Evolutionary conservation across 2,797 vertebrate genomes (phyloP).

Genomic region (Lutra lutra): DNA sequence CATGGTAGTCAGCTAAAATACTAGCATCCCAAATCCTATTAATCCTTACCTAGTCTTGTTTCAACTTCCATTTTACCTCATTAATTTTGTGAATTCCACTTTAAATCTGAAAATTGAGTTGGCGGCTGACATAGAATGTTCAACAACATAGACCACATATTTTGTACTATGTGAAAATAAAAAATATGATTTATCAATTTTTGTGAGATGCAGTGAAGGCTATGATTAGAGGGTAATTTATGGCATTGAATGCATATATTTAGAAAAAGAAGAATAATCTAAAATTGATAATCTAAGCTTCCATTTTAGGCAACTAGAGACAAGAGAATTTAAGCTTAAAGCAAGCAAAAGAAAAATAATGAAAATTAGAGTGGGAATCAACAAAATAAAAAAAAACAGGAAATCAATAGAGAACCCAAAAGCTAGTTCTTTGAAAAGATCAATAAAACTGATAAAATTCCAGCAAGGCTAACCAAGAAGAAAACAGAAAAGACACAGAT

Average conservation of each 20-base stretch:
- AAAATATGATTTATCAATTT: background rate
- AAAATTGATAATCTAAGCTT: background rate
- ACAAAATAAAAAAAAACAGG: background rate
- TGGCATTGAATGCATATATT: background rate
- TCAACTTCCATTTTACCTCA: background rate
- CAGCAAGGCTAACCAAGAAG: background rate
- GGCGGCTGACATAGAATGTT: background rate
- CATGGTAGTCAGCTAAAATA: background rate
- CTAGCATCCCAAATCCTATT: background rate
- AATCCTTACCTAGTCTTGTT: background rate
- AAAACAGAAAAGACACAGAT: background rate
- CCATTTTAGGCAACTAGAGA: background rate
- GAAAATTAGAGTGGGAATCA: background rate
- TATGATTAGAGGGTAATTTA: background rate
- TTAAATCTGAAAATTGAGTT: background rate
- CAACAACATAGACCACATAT: background rate
- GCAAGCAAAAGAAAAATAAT: background rate
- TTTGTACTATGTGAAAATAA: background rate
- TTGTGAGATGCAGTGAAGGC: background rate
- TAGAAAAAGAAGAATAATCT: background rate
- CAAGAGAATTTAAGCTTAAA: background rate
- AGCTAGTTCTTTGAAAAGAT: constrained; percentile 1
- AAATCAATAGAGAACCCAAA: constrained; percentile 1
- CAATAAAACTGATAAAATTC: background rate
- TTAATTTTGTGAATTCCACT: background rate